Conservation (phyloP, 1,140 invertebrate species). For the Lysiphlebus fabarum region DNA sequence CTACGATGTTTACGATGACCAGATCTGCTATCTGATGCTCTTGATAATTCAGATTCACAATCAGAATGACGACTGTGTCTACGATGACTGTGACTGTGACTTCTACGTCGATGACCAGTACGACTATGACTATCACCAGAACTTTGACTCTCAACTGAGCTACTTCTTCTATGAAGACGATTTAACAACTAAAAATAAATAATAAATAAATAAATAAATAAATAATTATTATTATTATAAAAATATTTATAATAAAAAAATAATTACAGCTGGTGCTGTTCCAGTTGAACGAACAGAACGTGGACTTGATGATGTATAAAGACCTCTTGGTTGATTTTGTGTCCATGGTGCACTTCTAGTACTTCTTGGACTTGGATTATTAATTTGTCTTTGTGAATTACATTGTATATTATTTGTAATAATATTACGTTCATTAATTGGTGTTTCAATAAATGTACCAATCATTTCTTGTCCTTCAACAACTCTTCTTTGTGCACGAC, state of each 20-base stretch:
- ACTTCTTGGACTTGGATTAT: constrained; percentile 58
- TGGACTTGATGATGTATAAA: constrained; percentile 67
- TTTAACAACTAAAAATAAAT: constrained; percentile 46
- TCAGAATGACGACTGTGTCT: constrained; percentile 79
- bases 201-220: neutral
- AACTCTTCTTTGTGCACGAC: constrained; percentile 75
- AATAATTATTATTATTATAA: neutral
- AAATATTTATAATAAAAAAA: constrained; percentile 9
- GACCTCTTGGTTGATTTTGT: constrained; percentile 64
- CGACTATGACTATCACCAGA: constrained; percentile 59
- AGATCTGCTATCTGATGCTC: constrained; percentile 70
- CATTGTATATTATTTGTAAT: constrained; percentile 34
- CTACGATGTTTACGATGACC: constrained; percentile 69
- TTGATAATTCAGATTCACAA: constrained; percentile 83
- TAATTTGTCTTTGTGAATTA: constrained; percentile 36
- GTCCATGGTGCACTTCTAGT: constrained; percentile 82
- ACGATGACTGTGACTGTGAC: constrained; percentile 65
- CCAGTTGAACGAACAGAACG: constrained; percentile 65
- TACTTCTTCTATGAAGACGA: constrained; percentile 55
- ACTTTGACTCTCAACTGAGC: constrained; percentile 82
- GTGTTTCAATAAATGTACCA: constrained; percentile 46
- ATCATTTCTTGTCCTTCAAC: constrained; percentile 64
- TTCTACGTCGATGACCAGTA: constrained; percentile 49
- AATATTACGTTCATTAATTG: constrained; percentile 32
- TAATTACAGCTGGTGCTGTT: constrained; percentile 49